phyloP scores from a whole-genome alignment of 2,113 vertebrate genomes.

The Lates calcarifer region DNA sequence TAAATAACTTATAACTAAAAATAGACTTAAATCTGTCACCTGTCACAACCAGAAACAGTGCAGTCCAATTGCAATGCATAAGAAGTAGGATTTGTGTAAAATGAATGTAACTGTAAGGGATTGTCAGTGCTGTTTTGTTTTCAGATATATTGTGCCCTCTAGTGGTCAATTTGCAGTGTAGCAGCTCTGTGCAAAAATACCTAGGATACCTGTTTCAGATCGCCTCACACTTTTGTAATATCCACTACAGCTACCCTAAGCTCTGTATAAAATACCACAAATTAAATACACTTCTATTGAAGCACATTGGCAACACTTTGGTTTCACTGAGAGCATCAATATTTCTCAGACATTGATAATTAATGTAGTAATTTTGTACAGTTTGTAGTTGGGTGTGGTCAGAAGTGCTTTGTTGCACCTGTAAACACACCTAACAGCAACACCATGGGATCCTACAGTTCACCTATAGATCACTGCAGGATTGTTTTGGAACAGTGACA shows the following conservation, averaged over 20 bases:
- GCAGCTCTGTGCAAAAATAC: neutral
- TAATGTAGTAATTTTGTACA: too few species aligned
- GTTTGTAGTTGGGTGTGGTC: too few species aligned
- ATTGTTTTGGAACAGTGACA: too few species aligned
- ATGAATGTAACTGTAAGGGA: neutral
- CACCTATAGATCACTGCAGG: neutral
- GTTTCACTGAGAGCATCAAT: neutral
- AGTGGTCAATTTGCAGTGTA: neutral
- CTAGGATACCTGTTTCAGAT: neutral
- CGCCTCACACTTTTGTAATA: too few species aligned
- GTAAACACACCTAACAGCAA: neutral
- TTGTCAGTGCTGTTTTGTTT: neutral
- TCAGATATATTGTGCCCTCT: conserved; percentile 24
- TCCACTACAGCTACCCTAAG: too few species aligned
- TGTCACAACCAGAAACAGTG: too few species aligned
- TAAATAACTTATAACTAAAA: too few species aligned
- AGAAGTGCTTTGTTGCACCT: neutral
- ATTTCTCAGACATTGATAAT: neutral
- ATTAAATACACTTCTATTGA: neutral
- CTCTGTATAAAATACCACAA: neutral
- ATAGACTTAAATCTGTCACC: too few species aligned
- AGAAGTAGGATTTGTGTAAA: too few species aligned
- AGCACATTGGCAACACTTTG: neutral
- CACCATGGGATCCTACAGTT: neutral
- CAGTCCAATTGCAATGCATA: too few species aligned